Evolutionary conservation across 2,113 vertebrate genomes (phyloP).

Genomic region (Sinocyclocheilus maitianheensis): DNA sequence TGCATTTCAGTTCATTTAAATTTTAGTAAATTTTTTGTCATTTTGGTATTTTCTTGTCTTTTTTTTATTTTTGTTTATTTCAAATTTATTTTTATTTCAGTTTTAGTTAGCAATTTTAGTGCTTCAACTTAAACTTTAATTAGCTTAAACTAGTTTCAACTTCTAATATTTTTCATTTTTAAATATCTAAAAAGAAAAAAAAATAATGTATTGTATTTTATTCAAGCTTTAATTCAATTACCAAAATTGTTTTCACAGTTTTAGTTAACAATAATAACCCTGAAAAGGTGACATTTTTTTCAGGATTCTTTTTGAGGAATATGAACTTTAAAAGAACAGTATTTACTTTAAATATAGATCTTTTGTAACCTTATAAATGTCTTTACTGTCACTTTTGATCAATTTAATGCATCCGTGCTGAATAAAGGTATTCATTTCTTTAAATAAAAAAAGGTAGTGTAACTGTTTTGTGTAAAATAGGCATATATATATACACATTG

Average conservation of each 20-base stretch:
- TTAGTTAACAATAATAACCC: too few species aligned
- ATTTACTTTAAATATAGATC: not conserved
- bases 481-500: not conserved
- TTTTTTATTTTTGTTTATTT: not conserved
- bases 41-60: not conserved
- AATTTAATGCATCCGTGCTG: not conserved
- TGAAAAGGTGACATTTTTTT: too few species aligned
- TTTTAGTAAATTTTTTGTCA: not conserved
- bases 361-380: not conserved
- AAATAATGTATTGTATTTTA: too few species aligned
- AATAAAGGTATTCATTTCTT: not conserved
- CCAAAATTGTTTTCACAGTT: too few species aligned
- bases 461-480: not conserved
- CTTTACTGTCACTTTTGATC: not conserved
- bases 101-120: too few species aligned
- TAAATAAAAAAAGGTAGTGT: not conserved
- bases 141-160: too few species aligned
- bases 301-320: too few species aligned
- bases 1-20: not conserved
- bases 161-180: too few species aligned
- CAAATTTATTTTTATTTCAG: too few species aligned
- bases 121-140: too few species aligned
- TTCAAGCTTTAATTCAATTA: too few species aligned
- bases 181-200: too few species aligned
- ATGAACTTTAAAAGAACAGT: not conserved